These are phyloP conservation scores for Heptranchias perlo DNA, from an alignment of 2,113 vertebrate genomes.

Conservation along the genomic window DNA sequence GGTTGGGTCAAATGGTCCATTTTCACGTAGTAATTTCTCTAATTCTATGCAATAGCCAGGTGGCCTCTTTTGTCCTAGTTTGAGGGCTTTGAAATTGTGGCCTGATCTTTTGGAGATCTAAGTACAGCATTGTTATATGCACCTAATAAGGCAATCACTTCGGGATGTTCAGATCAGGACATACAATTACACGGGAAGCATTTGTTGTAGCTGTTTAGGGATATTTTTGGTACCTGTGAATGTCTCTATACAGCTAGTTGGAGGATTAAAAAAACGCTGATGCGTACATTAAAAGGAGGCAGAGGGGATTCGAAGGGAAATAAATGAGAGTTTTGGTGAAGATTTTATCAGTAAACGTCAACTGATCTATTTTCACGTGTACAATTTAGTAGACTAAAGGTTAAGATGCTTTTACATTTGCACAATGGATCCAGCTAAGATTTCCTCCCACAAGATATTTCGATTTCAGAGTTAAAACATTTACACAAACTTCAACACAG, in stretches of 20 bases:
- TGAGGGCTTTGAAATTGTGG: not conserved
- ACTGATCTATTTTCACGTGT: not conserved
- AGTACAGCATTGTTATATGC: not conserved
- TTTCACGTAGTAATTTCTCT: not conserved
- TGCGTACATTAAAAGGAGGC: not conserved
- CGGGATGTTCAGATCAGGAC: not conserved
- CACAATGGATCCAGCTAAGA: not conserved
- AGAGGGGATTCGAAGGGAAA: not conserved
- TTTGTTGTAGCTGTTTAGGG: not conserved
- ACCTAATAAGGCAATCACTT: not conserved
- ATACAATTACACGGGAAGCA: too few relatives aligned
- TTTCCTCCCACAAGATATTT: too few relatives aligned
- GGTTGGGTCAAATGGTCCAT: not conserved
- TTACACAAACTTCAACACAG: not conserved
- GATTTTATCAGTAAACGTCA: not conserved
- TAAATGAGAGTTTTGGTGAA: not conserved
- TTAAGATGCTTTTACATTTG: not conserved
- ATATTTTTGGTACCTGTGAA: not conserved
- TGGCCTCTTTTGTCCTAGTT: not conserved
- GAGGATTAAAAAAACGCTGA: not conserved
- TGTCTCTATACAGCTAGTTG: not conserved
- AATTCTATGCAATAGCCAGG: too few relatives aligned
- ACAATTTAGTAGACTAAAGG: not conserved
- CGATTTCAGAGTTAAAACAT: not conserved
- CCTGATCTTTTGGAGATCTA: too few relatives aligned